phyloP scores from a whole-genome alignment of 2,113 vertebrate genomes.

The Aplodontia rufa region DNA sequence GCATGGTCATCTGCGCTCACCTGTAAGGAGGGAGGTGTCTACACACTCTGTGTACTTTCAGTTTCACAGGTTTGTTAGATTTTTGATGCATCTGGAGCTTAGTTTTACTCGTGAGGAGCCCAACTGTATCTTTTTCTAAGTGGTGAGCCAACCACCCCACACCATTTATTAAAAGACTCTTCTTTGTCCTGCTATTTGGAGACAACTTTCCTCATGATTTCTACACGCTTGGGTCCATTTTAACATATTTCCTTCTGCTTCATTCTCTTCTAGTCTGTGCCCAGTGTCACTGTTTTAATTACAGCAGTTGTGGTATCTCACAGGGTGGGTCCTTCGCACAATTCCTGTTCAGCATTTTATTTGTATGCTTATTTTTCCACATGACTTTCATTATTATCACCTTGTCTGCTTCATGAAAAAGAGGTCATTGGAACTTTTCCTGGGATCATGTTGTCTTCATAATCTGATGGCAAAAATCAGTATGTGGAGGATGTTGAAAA shows the following conservation, averaged over 20 bases:
- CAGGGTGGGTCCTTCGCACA: not conserved
- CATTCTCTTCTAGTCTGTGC: not conserved
- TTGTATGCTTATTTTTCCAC: not conserved
- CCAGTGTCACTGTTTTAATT: not conserved
- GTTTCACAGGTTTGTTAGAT: not conserved
- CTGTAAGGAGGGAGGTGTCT: not conserved
- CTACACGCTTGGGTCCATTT: not conserved
- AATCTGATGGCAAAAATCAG: not conserved
- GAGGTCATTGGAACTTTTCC: not conserved
- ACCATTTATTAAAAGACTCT: not conserved
- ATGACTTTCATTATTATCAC: not conserved
- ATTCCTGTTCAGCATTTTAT: not conserved
- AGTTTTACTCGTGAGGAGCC: not conserved
- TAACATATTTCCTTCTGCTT: not conserved
- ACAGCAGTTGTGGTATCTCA: not conserved
- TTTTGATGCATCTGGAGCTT: not conserved
- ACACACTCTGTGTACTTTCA: not conserved
- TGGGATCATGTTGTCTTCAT: not conserved
- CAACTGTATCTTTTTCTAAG: slow-evolving; percentile 30
- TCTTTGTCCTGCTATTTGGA: not conserved
- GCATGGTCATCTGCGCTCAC: not conserved
- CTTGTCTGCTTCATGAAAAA: not conserved
- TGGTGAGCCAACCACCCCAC: not conserved
- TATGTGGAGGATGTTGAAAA: not conserved
- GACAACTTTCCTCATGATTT: not conserved